Conservation (phyloP, 2,113 vertebrate genomes). For the Genyomyrus donnyi region DNA sequence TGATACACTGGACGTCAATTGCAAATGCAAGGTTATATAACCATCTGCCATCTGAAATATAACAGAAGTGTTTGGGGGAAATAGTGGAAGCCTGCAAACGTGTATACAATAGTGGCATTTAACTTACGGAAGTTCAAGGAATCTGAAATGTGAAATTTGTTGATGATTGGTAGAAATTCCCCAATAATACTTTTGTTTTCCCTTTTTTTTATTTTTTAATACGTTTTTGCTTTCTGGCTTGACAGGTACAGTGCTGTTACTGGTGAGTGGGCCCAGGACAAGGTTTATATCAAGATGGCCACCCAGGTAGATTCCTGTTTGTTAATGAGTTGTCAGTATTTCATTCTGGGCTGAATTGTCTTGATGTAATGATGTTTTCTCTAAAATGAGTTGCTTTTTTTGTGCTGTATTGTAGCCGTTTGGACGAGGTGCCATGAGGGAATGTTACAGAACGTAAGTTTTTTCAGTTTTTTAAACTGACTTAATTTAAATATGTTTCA, state of each 20-base stretch:
- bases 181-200: neutral
- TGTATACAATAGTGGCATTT: neutral
- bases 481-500: neutral
- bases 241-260: constrained; percentile 86
- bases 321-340: neutral
- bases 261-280: constrained; percentile 80
- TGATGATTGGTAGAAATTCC: neutral
- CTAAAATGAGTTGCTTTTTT: neutral
- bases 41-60: neutral
- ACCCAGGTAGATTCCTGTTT: constrained; percentile 66
- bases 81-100: neutral
- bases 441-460: constrained; percentile 94
- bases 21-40: neutral
- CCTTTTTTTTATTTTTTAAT: no score
- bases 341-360: neutral
- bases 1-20: neutral
- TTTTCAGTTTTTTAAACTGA: neutral
- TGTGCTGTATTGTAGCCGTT: constrained; percentile 72
- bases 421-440: constrained; percentile 90
- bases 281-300: constrained; percentile 89
- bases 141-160: neutral
- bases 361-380: neutral
- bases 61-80: neutral
- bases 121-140: neutral
- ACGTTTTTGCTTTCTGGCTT: neutral